A percentile compares a stretch with the other conserved stretches of the same genome.
Evolutionary conservation across 2,888 invertebrate genomes (phyloP).

Genomic region (Tenthredo livida): DNA sequence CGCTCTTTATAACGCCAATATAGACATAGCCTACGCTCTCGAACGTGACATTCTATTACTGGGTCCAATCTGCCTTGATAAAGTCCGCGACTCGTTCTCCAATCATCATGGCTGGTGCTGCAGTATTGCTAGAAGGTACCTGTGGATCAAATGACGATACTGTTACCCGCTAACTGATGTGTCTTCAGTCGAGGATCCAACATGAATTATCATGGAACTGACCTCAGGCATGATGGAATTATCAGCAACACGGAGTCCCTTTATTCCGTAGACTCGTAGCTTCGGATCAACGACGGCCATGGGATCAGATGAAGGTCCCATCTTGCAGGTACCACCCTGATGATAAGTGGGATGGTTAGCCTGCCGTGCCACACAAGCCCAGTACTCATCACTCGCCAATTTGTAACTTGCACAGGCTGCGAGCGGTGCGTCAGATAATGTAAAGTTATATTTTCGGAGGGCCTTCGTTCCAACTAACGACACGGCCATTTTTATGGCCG

Average conservation of each 20-base stretch:
- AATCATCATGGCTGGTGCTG: neutral
- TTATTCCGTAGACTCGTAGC: neutral
- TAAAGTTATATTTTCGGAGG: slow-evolving; percentile 62
- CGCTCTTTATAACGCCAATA: no score
- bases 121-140: neutral
- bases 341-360: slow-evolving; percentile 90
- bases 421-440: slow-evolving; percentile 37
- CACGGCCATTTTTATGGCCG: slow-evolving; percentile 82
- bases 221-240: neutral
- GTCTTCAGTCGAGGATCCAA: neutral
- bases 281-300: neutral
- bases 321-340: slow-evolving; percentile 86
- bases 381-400: slow-evolving; percentile 82
- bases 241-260: neutral
- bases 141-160: neutral
- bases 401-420: slow-evolving; percentile 61
- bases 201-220: neutral
- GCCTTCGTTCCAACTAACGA: slow-evolving; percentile 81
- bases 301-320: neutral
- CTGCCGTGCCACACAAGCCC: slow-evolving; percentile 85
- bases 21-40: no score
- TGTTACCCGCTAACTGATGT: no score
- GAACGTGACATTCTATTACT: no score
- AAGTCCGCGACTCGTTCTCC: neutral
- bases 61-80: neutral